Base-by-base conservation (phyloP, 2,113 vertebrate genomes). In the Catharus bicknelli region DNA sequence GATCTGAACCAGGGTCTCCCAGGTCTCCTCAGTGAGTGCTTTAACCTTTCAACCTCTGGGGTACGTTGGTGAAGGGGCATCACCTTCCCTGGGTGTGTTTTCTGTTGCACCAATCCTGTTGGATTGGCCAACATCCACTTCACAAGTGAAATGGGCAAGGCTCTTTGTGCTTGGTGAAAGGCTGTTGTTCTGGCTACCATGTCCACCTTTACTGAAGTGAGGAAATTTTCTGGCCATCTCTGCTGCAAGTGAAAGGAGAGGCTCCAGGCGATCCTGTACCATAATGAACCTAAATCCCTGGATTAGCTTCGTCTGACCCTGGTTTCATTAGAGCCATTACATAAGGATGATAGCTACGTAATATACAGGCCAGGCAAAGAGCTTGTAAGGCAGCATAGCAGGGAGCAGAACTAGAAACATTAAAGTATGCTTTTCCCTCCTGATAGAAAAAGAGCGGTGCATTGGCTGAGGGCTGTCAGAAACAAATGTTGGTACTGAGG, bases 401-500 rank as follows among this genome's bases (percentile, higher is more conserved):
- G 91, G 87, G 81, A 91, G 79, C 55, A 90, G 47, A 73, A 38
- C 51, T 85, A 80, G 68, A 48, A 91, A 73, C 9, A 13, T 67
- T 43, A 55, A 74, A 80, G 42, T n/a, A 70, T 67, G 43, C 77
- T 94, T 90, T 95, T 69, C n/a, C 38, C 48, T 74, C 75, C 51
- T 83, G 55, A 40, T 80, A 63, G 72, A 76, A 69, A 86, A 90
- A 74, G 51, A 78, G 48, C 73, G 16, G 34, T 19, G 6, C 29
- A 4, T n/a, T 92, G 83, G 66, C 58, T 79, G 63, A 85, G 30
- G 32, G 76, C 67, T 90, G 78, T 42, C 85, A 90, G 85, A 67
- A 91, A 92, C 59, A 95, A 95, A 92, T 34, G n/a, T 4, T 82
- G 55, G 55, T 32, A 63, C 77, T 85, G 82, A 87, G 86, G 63